These are phyloP conservation scores for Lepisosteus osseus DNA, from an alignment of 2,113 vertebrate genomes.

Conservation along the genomic window DNA sequence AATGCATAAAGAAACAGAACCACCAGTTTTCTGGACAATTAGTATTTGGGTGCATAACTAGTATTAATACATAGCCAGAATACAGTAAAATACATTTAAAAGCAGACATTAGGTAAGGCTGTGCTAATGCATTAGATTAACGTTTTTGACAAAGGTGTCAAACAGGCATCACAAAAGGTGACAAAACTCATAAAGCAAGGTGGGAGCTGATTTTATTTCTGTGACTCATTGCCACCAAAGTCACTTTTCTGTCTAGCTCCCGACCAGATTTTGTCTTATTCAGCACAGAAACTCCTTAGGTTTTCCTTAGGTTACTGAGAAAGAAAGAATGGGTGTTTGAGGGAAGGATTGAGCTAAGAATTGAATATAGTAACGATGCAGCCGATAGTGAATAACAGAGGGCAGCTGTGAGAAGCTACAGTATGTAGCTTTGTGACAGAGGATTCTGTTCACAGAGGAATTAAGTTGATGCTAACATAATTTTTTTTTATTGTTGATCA, in stretches of 20 bases:
- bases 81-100: too few species aligned
- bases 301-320: conserved; percentile 25
- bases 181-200: too few species aligned
- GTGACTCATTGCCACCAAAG: background rate
- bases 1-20: too few species aligned
- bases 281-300: background rate
- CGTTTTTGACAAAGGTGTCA: too few species aligned
- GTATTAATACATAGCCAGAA: too few species aligned
- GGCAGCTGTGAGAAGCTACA: conserved; percentile 60
- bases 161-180: too few species aligned
- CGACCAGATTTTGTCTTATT: background rate
- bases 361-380: conserved; percentile 44
- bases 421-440: conserved; percentile 41
- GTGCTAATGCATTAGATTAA: too few species aligned
- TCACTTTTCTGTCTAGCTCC: background rate
- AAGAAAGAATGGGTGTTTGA: conserved; percentile 39
- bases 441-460: background rate
- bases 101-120: too few species aligned
- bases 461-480: background rate
- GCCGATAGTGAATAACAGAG: conserved; percentile 43
- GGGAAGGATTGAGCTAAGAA: conserved; percentile 39
- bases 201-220: background rate
- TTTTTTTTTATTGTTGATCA: conserved; percentile 50
- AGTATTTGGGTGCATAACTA: too few species aligned
- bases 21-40: too few species aligned